These are phyloP conservation scores for Danio aesculapii DNA, from an alignment of 2,797 vertebrate species.

Conservation along the genomic window DNA sequence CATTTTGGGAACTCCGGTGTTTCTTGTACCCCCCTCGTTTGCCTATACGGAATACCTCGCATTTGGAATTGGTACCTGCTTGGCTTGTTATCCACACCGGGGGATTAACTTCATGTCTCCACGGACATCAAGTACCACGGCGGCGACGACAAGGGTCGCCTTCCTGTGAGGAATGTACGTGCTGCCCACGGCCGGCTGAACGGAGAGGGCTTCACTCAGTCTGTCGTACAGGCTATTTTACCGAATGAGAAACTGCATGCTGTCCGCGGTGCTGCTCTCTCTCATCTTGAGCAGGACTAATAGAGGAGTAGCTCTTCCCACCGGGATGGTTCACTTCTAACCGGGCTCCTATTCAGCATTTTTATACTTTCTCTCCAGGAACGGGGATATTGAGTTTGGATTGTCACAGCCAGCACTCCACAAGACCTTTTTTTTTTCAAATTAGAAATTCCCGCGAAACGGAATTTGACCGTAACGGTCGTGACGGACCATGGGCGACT, in stretches of 20 bases:
- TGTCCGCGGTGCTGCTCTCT: constrained; percentile 50
- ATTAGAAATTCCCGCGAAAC: constrained; percentile 50
- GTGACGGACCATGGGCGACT: constrained; percentile 86
- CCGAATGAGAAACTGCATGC: constrained; percentile 69
- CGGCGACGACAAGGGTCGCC: constrained; percentile 57
- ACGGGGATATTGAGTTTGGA: constrained; percentile 71
- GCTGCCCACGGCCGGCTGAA: constrained; percentile 61
- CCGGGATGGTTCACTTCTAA: constrained; percentile 71
- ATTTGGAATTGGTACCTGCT: constrained; percentile 69
- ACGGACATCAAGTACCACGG: constrained; percentile 59
- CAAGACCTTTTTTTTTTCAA: constrained; percentile 51
- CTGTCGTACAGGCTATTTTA: constrained; percentile 36
- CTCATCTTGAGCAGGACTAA: constrained; percentile 53
- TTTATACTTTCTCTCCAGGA: constrained; percentile 58
- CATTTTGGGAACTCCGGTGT: constrained; percentile 59
- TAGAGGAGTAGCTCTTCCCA: constrained; percentile 63
- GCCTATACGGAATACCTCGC: constrained; percentile 69
- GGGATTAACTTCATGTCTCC: constrained; percentile 55
- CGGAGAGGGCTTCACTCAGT: constrained; percentile 63
- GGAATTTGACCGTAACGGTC: constrained; percentile 75
- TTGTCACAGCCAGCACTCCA: constrained; percentile 50
- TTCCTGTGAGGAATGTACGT: constrained; percentile 74
- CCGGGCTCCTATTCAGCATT: constrained; percentile 52
- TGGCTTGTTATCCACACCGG: constrained; percentile 63
- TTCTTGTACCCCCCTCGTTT: constrained; percentile 51